Evolutionary conservation across 2,797 vertebrate genomes (phyloP).

Genomic region (Ceryle rudis): DNA sequence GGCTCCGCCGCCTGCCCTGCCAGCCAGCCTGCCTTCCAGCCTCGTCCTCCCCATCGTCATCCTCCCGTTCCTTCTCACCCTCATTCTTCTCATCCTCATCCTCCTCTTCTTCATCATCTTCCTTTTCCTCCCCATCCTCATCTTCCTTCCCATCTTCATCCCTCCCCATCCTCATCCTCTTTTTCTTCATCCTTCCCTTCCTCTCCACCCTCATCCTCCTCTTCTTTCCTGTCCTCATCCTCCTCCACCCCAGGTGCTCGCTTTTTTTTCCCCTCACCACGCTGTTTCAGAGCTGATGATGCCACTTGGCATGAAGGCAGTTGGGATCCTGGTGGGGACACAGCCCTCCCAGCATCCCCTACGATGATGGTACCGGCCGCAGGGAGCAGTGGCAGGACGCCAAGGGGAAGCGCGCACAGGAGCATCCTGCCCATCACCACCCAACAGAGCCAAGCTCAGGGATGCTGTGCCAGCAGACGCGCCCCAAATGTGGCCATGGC

Average conservation of each 20-base stretch:
- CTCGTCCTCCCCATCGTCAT: neutral
- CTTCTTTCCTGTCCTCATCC: neutral
- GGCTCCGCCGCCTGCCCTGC: neutral
- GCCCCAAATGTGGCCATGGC: accelerated
- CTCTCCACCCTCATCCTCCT: neutral
- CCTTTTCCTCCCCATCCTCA: neutral
- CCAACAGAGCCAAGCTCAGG: neutral
- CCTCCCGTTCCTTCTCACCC: neutral
- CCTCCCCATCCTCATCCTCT: neutral
- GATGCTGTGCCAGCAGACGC: neutral
- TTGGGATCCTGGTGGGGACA: neutral
- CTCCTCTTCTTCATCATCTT: neutral
- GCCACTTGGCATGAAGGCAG: neutral
- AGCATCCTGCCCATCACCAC: accelerated
- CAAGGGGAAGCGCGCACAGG: accelerated
- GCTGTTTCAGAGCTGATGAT: accelerated
- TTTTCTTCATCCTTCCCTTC: neutral
- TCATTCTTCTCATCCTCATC: neutral
- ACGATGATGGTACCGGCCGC: accelerated
- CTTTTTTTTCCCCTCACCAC: neutral
- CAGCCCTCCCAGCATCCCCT: accelerated
- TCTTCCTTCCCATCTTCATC: neutral
- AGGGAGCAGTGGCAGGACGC: neutral
- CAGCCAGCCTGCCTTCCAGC: neutral
- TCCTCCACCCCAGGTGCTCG: accelerated